These are phyloP conservation scores for Paralinhomoeus sp. DNA, from an alignment of 2,888 invertebrate genomes.

Conservation along the genomic window DNA sequence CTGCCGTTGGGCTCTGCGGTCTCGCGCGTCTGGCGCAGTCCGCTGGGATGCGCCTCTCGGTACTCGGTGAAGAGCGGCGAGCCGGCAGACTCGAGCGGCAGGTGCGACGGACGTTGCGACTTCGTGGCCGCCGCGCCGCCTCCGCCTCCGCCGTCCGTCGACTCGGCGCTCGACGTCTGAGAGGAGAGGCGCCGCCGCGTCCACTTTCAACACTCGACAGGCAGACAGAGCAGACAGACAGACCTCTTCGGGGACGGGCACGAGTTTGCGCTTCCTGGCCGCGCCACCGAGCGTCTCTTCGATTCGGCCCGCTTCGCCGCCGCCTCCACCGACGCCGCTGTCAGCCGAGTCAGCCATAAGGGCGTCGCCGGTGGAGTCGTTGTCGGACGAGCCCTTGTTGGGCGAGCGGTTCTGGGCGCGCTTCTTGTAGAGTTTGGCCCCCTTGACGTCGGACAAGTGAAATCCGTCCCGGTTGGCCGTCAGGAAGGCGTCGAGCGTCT, in stretches of 20 bases:
- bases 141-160: no score
- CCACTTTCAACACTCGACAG: no score
- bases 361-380: constrained; percentile 7
- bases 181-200: no score
- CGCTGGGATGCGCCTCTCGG: constrained; percentile 11
- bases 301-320: neutral
- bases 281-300: constrained; percentile 8
- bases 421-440: constrained; percentile 36
- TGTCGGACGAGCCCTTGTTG: constrained; percentile 29
- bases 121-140: no score
- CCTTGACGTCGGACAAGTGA: constrained; percentile 44
- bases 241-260: constrained; percentile 4
- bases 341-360: neutral
- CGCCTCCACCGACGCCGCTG: neutral
- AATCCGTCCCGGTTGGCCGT: constrained; percentile 48
- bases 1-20: neutral
- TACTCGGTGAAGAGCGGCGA: constrained; percentile 9
- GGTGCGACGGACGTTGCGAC: no score
- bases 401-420: constrained; percentile 41
- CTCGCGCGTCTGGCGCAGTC: constrained; percentile 15
- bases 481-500: constrained; percentile 44
- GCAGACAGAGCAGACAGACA: no score
- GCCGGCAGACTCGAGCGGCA: no score
- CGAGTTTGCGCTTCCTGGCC: constrained; percentile 5
- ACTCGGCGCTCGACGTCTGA: no score